These are phyloP conservation scores for Gnathonemus echidnorhynchus DNA, from an alignment of 2,113 vertebrate species.

Conservation along the genomic window DNA sequence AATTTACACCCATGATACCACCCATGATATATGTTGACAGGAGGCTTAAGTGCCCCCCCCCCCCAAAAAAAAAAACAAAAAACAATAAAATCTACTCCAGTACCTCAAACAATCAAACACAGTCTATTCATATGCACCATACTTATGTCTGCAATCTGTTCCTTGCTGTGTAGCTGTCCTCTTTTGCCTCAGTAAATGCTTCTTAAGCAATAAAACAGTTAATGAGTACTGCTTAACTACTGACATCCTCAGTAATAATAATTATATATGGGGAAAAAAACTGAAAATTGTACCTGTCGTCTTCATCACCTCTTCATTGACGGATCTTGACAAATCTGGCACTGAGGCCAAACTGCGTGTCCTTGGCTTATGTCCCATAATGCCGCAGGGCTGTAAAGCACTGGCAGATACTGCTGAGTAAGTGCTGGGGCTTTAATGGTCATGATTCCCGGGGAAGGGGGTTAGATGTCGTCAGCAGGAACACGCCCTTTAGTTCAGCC, in stretches of 20 bases:
- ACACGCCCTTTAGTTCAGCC: slow-evolving; percentile 19
- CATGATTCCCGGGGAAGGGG: background rate
- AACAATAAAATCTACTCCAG: background rate
- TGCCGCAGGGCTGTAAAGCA: background rate
- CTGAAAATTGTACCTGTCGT: background rate
- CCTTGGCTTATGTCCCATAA: background rate
- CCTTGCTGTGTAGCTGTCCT: background rate
- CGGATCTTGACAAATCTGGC: background rate
- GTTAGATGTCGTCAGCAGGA: background rate
- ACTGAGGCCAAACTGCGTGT: background rate
- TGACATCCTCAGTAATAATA: background rate
- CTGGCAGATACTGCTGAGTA: background rate
- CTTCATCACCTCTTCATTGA: background rate
- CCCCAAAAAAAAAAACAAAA: background rate
- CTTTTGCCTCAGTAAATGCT: background rate
- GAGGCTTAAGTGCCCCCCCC: background rate
- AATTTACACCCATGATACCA: background rate
- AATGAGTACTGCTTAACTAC: background rate
- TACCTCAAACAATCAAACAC: background rate
- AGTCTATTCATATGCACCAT: background rate
- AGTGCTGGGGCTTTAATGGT: background rate
- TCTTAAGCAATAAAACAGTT: background rate
- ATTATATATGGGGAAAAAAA: background rate
- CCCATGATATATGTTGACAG: background rate
- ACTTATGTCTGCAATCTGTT: background rate